Percentiles rank a stretch among this genome's conserved stretches.
Conservation (phyloP, 1,140 invertebrate genomes). For the Zaprionus inermis region DNA sequence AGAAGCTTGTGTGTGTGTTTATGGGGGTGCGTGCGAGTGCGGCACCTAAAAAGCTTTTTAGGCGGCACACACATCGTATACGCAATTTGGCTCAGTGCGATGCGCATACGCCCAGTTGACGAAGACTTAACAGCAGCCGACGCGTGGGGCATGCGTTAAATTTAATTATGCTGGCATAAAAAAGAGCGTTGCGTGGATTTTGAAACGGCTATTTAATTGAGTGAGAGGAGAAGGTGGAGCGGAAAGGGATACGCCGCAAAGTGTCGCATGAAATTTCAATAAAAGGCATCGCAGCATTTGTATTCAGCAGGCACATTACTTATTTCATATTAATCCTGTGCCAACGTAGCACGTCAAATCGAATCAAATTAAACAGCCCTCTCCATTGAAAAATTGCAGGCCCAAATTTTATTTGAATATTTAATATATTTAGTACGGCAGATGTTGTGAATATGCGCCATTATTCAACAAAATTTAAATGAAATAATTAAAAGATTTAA, state of each 20-base stretch:
- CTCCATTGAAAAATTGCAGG: neutral
- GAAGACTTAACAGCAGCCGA: constrained; percentile 46
- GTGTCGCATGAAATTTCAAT: constrained; percentile 51
- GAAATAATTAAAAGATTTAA: neutral
- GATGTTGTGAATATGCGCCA: neutral
- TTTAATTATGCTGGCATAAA: constrained; percentile 69
- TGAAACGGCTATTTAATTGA: constrained; percentile 44
- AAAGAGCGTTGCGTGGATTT: constrained; percentile 37
- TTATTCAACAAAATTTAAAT: neutral
- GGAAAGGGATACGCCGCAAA: constrained; percentile 33
- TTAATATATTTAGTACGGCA: neutral
- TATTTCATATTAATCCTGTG: constrained; percentile 2
- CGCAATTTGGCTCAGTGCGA: constrained; percentile 27
- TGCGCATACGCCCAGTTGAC: constrained; percentile 65
- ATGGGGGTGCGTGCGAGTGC: constrained; percentile 16
- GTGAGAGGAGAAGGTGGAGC: neutral
- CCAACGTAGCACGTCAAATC: neutral
- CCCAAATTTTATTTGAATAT: constrained; percentile 11
- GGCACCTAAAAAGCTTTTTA: constrained; percentile 47
- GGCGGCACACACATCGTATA: constrained; percentile 32
- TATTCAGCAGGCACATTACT: constrained; percentile 7
- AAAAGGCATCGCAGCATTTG: constrained; percentile 12
- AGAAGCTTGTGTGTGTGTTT: constrained; percentile 29
- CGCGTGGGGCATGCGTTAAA: constrained; percentile 48
- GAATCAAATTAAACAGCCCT: constrained; percentile 3